phyloP scores from a whole-genome alignment of 1,140 invertebrate species.

The Chelonus insularis region DNA sequence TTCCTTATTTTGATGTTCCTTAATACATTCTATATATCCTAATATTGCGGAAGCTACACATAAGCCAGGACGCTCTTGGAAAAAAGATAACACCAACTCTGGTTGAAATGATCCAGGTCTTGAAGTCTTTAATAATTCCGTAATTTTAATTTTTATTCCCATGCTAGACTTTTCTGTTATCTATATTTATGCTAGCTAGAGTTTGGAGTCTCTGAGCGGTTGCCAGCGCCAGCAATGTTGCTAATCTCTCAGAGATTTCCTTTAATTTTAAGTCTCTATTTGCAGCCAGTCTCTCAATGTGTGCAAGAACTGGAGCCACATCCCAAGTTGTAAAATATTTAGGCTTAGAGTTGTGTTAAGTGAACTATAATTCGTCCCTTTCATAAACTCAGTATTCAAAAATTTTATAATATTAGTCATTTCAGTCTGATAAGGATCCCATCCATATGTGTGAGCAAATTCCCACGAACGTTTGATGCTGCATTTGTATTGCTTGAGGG shows the following conservation, averaged over 20 bases:
- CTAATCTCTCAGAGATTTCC: not conserved
- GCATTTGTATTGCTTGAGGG: constrained; percentile 15
- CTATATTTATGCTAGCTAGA: not conserved
- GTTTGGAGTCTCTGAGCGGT: not conserved
- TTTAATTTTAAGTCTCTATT: not conserved
- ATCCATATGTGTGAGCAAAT: not conserved
- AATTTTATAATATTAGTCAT: constrained; percentile 9
- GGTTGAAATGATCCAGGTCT: not conserved
- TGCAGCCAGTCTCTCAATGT: not conserved
- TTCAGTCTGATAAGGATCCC: not conserved
- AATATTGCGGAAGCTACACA: not conserved
- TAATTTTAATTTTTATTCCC: not conserved
- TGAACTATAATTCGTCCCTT: constrained; percentile 16
- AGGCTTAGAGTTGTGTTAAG: constrained; percentile 15
- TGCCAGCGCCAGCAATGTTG: not conserved
- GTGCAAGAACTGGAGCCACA: constrained; percentile 8
- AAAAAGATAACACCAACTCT: not conserved
- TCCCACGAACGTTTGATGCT: constrained; percentile 9
- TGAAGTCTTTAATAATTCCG: not conserved
- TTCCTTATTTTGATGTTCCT: not conserved
- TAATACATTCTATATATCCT: not conserved
- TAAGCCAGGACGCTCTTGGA: not conserved
- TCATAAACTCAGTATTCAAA: constrained; percentile 2
- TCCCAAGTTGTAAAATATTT: constrained; percentile 23
- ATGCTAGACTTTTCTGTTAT: not conserved